Percentiles rank a stretch among this genome's conserved stretches.
Evolutionary conservation across 2,113 vertebrate species (phyloP).

Genomic region (Hemicordylus capensis): DNA sequence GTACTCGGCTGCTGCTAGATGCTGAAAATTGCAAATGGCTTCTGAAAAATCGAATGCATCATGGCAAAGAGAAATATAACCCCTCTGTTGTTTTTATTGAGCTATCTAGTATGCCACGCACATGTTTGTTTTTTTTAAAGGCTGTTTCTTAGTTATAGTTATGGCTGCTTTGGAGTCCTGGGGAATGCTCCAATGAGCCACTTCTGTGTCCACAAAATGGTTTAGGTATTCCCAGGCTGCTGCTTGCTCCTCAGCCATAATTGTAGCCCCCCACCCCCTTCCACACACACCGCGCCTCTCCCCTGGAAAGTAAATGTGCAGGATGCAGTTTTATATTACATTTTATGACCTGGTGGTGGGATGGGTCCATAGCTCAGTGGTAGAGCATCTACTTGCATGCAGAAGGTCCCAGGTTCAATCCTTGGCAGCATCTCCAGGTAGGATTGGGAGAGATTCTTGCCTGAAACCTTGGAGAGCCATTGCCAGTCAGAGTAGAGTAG

Average conservation of each 20-base stretch:
- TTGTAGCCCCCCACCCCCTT: too few relatives aligned
- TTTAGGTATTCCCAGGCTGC: background rate
- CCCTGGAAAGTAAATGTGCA: background rate
- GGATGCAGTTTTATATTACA: background rate
- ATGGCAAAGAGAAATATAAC: background rate
- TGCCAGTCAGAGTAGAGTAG: too few relatives aligned
- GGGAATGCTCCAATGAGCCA: background rate
- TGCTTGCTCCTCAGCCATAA: background rate
- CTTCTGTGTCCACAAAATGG: background rate
- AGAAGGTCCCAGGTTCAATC: too few relatives aligned
- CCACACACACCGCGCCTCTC: too few relatives aligned
- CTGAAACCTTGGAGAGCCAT: too few relatives aligned
- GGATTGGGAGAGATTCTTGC: too few relatives aligned
- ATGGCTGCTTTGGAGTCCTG: background rate
- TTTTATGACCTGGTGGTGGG: background rate
- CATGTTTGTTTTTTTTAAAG: background rate
- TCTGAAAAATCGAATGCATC: conserved; percentile 25
- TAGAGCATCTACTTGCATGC: too few relatives aligned
- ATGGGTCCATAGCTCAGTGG: too few relatives aligned
- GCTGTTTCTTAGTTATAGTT: background rate
- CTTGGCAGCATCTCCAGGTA: too few relatives aligned
- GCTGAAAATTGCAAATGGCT: conserved; percentile 61
- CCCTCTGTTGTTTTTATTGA: background rate
- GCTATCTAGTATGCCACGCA: background rate
- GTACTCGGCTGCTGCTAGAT: conserved; percentile 41